Evolutionary conservation across 1,140 invertebrate species (phyloP), one percentile per base, ranked within the genome.

Genomic region (Pseudachorutes palmiensis): DNA sequence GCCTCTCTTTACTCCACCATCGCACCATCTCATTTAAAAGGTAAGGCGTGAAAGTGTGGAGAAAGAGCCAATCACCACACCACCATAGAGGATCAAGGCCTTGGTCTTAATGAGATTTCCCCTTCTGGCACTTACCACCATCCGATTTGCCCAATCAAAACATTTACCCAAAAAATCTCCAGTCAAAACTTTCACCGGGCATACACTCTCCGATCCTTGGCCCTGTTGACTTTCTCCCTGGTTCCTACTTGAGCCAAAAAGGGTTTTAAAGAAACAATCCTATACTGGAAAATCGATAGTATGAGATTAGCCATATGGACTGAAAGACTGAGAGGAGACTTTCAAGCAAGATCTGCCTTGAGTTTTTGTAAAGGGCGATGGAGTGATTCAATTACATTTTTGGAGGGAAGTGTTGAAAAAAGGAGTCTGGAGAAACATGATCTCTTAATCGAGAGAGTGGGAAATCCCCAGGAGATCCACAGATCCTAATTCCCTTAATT

Each of bases 401-500:
- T n/a, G 26, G 2, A 22, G 29, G 31, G 41, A n/a, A 65, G 45
- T 29, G 32, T 65, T 28, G 3, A 65, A 65, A 31, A 16, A 28
- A 65, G 45, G 14, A 32, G 59, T 19, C 14, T 24, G 5, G 12
- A 22, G 72, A 69, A 73, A 73, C 69, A 73, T 73, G 72, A 73
- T 73, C 72, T 73, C 65, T 64, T 73, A 71, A 71, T 73, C 72
- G 72, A 69, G 72, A 73, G 69, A 14, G 12, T 5, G 12, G 51
- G 67, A 67, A 71, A 73, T 45, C 68, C 72, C 69, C 72, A 22
- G 16, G 69, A 64, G 72, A 73, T 64, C 69, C 5, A 9, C 12
- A 55, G 51, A 55, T 71, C 48, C 67, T 73, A 73, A 73, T 73
- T 73, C 72, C 70, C 69, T 65, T 73, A 73, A 73, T 73, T 73